Base-by-base conservation (phyloP, 2,797 vertebrate genomes). In the Tachyglossus aculeatus region DNA sequence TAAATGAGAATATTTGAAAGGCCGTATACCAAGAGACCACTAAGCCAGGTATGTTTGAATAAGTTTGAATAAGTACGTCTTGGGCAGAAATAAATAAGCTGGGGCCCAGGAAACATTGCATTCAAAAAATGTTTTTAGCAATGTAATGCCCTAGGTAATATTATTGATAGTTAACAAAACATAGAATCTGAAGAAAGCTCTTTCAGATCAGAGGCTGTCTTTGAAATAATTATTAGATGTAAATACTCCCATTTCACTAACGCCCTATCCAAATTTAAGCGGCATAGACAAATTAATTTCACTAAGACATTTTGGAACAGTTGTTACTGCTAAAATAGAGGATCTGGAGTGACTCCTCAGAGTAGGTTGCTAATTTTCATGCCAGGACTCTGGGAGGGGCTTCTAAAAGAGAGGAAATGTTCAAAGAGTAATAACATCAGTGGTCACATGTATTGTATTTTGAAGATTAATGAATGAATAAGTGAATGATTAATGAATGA, bases 1-100 rank as follows among this genome's bases (percentile, higher is more conserved):
- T 19, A 63, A 65, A 44, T 2, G 36, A 67, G 29, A 21, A 10
- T 19, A 63, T 62, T 40, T 2, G 36, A 67, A 32, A 21, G 59
- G 31, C 29, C 62, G 45, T 62, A 65, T 38, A 31, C 39, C 67
- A 67, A 78, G 59, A 2, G 63, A 52, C 19, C 59, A 51, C 59
- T 48, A 71, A 66, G 40, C 40, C 59, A 25, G 38, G 9, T 58
- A 27, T 58, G 48, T 67, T 68, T 76, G 55, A 63, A 78, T 47
- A 76, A 75, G 48, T 18, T 68, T 76, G 55, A 63, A 78, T 47
- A 76, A 75, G 48, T 18, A 55, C 19, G 14, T 22, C 39, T 33
- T 66, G 51, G 40, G 21, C 58, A 66, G 58, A 74, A 65, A 67
- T 77, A 61, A 62, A 56, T 77, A 77, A 82, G 59, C 43, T 31